Base-by-base conservation (phyloP, 1,140 invertebrate species). In the Dendroctonus ponderosae region DNA sequence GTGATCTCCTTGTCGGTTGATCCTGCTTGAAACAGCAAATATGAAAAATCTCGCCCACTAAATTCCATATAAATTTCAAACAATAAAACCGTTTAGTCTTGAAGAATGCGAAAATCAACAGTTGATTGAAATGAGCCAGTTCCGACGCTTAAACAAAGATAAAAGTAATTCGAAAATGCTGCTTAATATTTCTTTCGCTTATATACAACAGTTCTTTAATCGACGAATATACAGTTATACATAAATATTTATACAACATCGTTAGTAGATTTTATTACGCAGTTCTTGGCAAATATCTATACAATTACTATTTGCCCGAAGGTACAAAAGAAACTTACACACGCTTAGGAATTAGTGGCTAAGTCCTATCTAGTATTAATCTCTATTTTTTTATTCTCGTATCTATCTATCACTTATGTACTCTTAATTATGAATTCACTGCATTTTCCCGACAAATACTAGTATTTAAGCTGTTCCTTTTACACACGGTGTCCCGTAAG, bases 231-330 rank as follows among this genome's bases (percentile, higher is more conserved):
- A 14, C 14, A 58, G 12, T 40, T 40, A 58, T 12, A 61, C 14
- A 61, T 49, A 61, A 49, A 61, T 61, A 61, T 59, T 43, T 61
- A 38, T 39, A 49, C 37, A 44, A 52, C 50, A 62, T 52, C 49
- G 39, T 64, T 64, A 64, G 62, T 64, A 64, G 51, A 56, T 64
- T 54, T 43, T 43, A 63, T 64, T 64, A 64, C 62, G 62, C 62
- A 53, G 9, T 49, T 62, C 53, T 64, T 64, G 62, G 62, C 62
- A 64, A 64, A 56, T 64, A 64, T 64, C 15, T 64, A 54, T 42
- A 64, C 26, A 41, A 44, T 15, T 37, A 41, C 12, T 41, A 9
- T 64, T 56, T 57, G 62, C 62, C 62, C 26, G 48, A 39, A 64
- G 56, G 53, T 54, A 64, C 52, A 54, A 56, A 64, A 54, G 7